A percentile compares a stretch with the other conserved stretches of the same genome.
Conservation (phyloP, 1,140 invertebrate species). For the Eupeodes corollae region DNA sequence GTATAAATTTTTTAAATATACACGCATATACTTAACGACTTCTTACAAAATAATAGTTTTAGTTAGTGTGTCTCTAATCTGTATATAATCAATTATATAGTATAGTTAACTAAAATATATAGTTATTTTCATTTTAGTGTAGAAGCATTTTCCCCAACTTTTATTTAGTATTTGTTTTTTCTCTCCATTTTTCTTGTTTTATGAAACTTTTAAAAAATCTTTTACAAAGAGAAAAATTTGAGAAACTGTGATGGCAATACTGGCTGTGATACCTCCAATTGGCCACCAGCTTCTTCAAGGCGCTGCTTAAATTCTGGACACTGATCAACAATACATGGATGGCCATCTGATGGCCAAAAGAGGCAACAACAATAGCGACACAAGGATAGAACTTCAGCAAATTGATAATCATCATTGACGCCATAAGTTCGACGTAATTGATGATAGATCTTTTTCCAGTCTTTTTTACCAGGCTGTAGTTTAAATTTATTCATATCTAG, state of each 20-base stretch:
- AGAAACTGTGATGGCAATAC: slow-evolving; percentile 80
- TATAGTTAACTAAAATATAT: no score
- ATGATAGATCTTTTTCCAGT: slow-evolving; percentile 65
- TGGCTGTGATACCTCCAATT: slow-evolving; percentile 66
- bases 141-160: no score
- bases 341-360: slow-evolving; percentile 89
- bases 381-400: slow-evolving; percentile 86
- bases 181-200: no score
- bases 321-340: slow-evolving; percentile 78
- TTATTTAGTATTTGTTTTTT: no score
- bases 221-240: slow-evolving; percentile 80
- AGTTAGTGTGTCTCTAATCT: no score
- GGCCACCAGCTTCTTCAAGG: slow-evolving; percentile 64
- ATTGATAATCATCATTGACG: slow-evolving; percentile 73
- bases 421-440: slow-evolving; percentile 72
- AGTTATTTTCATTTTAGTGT: no score
- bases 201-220: not conserved
- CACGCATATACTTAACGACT: no score
- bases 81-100: no score
- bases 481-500: slow-evolving; percentile 43
- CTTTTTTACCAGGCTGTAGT: slow-evolving; percentile 38
- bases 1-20: no score
- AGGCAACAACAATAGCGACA: slow-evolving; percentile 92
- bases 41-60: no score
- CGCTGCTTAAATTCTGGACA: slow-evolving; percentile 69